Conservation (phyloP, 2,888 invertebrate genomes). For the Leuctra nigra region DNA sequence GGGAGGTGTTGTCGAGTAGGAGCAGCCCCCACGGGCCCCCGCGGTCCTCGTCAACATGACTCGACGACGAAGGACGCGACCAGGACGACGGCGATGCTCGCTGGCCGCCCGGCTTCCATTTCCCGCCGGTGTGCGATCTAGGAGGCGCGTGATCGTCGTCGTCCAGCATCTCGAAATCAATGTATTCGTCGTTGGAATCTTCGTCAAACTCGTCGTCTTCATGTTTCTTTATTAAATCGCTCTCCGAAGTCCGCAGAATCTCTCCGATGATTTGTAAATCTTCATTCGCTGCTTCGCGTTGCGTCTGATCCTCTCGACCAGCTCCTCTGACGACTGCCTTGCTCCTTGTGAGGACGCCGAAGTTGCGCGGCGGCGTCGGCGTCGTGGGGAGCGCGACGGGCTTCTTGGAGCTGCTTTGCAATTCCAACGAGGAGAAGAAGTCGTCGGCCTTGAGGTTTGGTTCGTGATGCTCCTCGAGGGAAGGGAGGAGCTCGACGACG, state of each 20-base stretch:
- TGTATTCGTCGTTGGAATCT: conserved; percentile 49
- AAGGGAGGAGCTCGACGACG: conserved; percentile 38
- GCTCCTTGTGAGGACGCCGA: conserved; percentile 42
- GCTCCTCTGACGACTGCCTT: conserved; percentile 33
- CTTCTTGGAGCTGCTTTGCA: conserved; percentile 35
- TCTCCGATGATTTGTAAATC: background rate
- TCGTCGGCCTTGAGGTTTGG: conserved; percentile 71
- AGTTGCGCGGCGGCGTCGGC: background rate
- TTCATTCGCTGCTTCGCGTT: conserved; percentile 1
- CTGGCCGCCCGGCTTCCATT: conserved; percentile 62
- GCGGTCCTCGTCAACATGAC: conserved; percentile 14
- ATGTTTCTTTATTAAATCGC: conserved; percentile 31
- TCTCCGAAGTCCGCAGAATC: background rate
- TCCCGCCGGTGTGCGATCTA: conserved; percentile 55
- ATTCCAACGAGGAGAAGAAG: conserved; percentile 71
- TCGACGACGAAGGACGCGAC: conserved; percentile 30
- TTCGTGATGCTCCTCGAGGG: conserved; percentile 42
- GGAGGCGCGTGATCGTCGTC: conserved; percentile 40
- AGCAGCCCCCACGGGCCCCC: conserved; percentile 20
- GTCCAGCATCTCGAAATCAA: conserved; percentile 36
- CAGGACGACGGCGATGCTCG: conserved; percentile 37
- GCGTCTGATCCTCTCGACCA: background rate
- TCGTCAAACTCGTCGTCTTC: conserved; percentile 39
- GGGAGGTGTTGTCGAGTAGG: conserved; percentile 8
- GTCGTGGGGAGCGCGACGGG: background rate